Percentiles rank a stretch among this genome's conserved stretches.
These are phyloP conservation scores for Nemapogon koenigi DNA, from an alignment of 2,888 invertebrate species.

Conservation along the genomic window DNA sequence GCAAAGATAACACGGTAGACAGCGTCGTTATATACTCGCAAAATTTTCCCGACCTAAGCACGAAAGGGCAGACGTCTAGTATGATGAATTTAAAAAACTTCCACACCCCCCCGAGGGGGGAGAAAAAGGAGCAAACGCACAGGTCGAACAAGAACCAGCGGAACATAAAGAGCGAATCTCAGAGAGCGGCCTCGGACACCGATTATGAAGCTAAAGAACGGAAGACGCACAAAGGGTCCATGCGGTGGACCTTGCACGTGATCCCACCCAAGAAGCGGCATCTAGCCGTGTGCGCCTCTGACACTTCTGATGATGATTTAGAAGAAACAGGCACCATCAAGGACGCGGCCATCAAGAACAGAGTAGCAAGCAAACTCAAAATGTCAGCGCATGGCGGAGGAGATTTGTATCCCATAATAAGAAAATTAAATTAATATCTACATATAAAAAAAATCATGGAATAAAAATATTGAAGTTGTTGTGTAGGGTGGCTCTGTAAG, in stretches of 20 bases:
- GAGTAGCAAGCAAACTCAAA: slow-evolving; percentile 34
- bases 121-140: slow-evolving; percentile 49
- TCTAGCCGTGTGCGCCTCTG: slow-evolving; percentile 41
- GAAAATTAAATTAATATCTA: slow-evolving; percentile 31
- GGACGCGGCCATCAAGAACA: slow-evolving; percentile 38
- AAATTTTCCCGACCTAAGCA: slow-evolving; percentile 50
- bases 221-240: slow-evolving; percentile 36
- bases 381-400: slow-evolving; percentile 53
- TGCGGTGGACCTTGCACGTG: slow-evolving; percentile 45
- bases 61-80: slow-evolving; percentile 40
- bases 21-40: slow-evolving; percentile 54
- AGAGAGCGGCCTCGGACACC: slow-evolving; percentile 48
- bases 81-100: slow-evolving; percentile 60
- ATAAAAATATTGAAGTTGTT: too few relatives aligned
- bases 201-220: slow-evolving; percentile 42
- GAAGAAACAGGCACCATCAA: slow-evolving; percentile 35
- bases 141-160: slow-evolving; percentile 32
- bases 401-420: slow-evolving; percentile 47
- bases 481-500: too few relatives aligned
- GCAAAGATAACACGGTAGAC: slow-evolving; percentile 45
- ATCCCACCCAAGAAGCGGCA: slow-evolving; percentile 24
- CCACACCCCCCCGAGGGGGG: slow-evolving; percentile 62
- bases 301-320: slow-evolving; percentile 48
- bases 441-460: too few relatives aligned
- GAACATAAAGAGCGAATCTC: slow-evolving; percentile 35